A percentile compares a stretch with the other conserved stretches of the same genome.
These are phyloP conservation scores for Hirundo rustica DNA, from an alignment of 2,797 vertebrate genomes.

Conservation along the genomic window DNA sequence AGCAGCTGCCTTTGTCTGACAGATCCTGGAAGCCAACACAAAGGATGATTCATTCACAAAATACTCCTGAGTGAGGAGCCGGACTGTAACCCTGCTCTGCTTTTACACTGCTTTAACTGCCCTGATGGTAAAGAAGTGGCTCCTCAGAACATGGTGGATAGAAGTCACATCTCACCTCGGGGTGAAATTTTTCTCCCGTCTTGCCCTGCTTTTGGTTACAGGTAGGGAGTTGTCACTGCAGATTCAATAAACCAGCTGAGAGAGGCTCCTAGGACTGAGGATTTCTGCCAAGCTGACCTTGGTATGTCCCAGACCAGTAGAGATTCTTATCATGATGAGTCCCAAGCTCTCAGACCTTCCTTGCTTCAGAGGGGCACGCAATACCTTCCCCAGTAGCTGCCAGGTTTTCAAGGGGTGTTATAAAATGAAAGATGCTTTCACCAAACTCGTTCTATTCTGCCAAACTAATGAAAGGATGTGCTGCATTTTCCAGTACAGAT, in stretches of 20 bases:
- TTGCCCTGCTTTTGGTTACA: not conserved
- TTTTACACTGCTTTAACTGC: not conserved
- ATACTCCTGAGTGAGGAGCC: not conserved
- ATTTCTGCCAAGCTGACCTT: not conserved
- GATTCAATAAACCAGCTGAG: not conserved
- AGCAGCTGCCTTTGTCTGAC: not conserved
- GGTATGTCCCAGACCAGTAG: not conserved
- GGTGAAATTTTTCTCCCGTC: not conserved
- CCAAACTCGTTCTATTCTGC: accelerated
- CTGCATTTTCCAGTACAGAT: not conserved
- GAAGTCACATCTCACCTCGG: not conserved
- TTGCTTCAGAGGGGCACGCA: not conserved
- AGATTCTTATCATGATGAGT: accelerated
- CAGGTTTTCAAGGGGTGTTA: not conserved
- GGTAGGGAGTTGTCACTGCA: not conserved
- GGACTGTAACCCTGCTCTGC: not conserved
- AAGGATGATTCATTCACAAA: not conserved
- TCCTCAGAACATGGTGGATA: not conserved
- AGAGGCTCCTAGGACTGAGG: not conserved
- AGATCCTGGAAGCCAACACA: not conserved
- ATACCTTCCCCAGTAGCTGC: not conserved
- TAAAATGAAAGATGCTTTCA: not conserved
- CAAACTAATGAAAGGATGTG: not conserved
- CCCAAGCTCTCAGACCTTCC: not conserved
- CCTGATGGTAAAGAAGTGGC: not conserved